Base-by-base conservation (phyloP, 2,888 invertebrate species). In the Drosophila austrosaltans region DNA sequence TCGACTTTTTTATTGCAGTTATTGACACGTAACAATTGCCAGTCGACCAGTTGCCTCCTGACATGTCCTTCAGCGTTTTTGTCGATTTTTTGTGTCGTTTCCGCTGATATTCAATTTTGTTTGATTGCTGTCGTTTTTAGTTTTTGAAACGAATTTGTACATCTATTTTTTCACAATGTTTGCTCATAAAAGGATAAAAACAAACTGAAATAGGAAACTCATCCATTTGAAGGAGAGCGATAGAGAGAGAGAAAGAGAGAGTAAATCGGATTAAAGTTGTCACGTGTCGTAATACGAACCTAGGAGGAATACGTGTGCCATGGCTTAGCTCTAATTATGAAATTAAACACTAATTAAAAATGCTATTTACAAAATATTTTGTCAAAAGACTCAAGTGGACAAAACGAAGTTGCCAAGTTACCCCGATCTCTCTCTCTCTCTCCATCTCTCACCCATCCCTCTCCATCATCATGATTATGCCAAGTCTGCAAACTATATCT, bases 91-190 rank as follows among this genome's bases (percentile, higher is more conserved):
- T 62, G 65, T 70, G 64, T 64, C 73, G 75, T 72, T 83, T 81
- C 79, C 80, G 80, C 78, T 84, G 79, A 90, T 90, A 89, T 90
- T 90, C 90, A 90, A 90, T 90, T 90, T 90, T 81, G 82, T 82
- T 87, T 90, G 90, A 90, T 87, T 90, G 87, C 76, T 76, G 78
- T 79, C 79, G 83, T 79, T 84, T 78, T 81, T 77, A 72, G 81
- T 75, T 77, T 48, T 48, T 48, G 48, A 79, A 72, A 78, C 84
- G 48, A 81, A 79, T 86, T 88, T 84, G 83, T 85, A 65, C 75
- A 80, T 74, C 48, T 48, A 48, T 85, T 87, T 78, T 76, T 86
- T 82, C 68, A 63, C 87, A 69, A 79, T 83, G 83, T 84, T 83
- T 77, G 82, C 85, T 85, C 82, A 87, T 82, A 82, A 82, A 72